Base-by-base conservation (phyloP, 2,888 invertebrate genomes). In the Thera obeliscata region DNA sequence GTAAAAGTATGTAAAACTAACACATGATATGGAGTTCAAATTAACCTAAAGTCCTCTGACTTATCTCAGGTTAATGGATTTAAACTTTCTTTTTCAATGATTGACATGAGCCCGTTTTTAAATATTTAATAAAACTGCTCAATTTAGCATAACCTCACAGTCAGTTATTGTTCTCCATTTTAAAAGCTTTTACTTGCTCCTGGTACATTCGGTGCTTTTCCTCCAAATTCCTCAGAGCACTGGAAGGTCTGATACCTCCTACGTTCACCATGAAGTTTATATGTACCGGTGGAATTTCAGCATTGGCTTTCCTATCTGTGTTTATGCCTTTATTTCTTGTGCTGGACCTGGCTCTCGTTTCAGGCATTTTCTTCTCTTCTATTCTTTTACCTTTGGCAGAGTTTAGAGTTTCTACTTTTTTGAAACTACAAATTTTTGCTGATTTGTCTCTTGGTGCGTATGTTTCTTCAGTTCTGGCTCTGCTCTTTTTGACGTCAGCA, bases 141-240 rank as follows among this genome's bases (percentile, higher is more conserved):
- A 57, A 61, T 67, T 63, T 33, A 66, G 52, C 58, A 12, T 67
- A 57, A 61, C 56, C 50, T 59, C 22, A 49, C 50, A 60, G 49
- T 59, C 56, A 43, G 55, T 78, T 74, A 66, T 78, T 79, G 38
- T 81, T 81, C 12, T 87, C 80, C 73, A 83, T 78, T 35, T 76
- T 75, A 68, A 87, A 89, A 0, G 79, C 76, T 74, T 88, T 93
- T 0, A 93, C 88, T 81, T 87, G 86, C 59, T 91, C 91, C 73
- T 93, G 91, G 70, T 89, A 93, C 81, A 89, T 86, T 35, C 84
- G 80, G 72, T 93, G 93, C 75, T 91, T 91, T 68, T 91, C 90
- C 73, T 93, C 93, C 33, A 93, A 76, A n/a, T 74, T 81, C 69
- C 76, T 83, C 12, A 93, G 73, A 12, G 89, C 83, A 65, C 81